phyloP scores from a whole-genome alignment of 2,797 vertebrate genomes.

The Schizopygopsis pylzovi region DNA sequence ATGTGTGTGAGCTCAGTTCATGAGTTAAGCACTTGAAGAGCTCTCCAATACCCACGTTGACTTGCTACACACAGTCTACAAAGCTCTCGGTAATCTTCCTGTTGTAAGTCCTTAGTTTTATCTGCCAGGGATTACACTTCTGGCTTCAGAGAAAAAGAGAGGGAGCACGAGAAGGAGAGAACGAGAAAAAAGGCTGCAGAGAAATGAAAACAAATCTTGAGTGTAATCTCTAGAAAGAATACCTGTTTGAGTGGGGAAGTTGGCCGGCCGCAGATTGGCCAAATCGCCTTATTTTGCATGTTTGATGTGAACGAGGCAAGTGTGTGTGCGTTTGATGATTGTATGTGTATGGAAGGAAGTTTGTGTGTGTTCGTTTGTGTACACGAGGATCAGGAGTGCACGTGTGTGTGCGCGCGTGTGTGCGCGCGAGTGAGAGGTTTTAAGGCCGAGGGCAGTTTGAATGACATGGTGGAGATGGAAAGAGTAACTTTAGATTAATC shows the following conservation, averaged over 20 bases:
- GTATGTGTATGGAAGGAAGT: slow-evolving; percentile 50
- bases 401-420: slow-evolving; percentile 56
- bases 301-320: slow-evolving; percentile 73
- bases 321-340: slow-evolving; percentile 67
- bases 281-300: slow-evolving; percentile 81
- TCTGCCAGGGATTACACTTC: slow-evolving; percentile 83
- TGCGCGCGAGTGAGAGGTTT: slow-evolving; percentile 67
- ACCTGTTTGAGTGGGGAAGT: slow-evolving; percentile 79
- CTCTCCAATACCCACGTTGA: slow-evolving; percentile 75
- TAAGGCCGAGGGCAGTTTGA: slow-evolving; percentile 67
- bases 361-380: slow-evolving; percentile 26
- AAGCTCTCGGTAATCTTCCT: slow-evolving; percentile 82
- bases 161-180: slow-evolving; percentile 68
- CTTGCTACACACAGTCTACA: slow-evolving; percentile 77
- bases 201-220: slow-evolving; percentile 82
- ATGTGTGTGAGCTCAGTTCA: slow-evolving; percentile 70
- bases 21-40: slow-evolving; percentile 81
- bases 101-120: slow-evolving; percentile 84
- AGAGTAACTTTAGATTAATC: slow-evolving; percentile 84
- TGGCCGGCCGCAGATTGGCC: slow-evolving; percentile 76
- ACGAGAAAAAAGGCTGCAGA: slow-evolving; percentile 66
- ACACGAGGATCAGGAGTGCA: neutral
- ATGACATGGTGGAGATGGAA: slow-evolving; percentile 74
- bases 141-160: slow-evolving; percentile 73
- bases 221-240: slow-evolving; percentile 76